phyloP scores from a whole-genome alignment of 1,140 invertebrate genomes.

The Hyposmocoma kahamanoa region DNA sequence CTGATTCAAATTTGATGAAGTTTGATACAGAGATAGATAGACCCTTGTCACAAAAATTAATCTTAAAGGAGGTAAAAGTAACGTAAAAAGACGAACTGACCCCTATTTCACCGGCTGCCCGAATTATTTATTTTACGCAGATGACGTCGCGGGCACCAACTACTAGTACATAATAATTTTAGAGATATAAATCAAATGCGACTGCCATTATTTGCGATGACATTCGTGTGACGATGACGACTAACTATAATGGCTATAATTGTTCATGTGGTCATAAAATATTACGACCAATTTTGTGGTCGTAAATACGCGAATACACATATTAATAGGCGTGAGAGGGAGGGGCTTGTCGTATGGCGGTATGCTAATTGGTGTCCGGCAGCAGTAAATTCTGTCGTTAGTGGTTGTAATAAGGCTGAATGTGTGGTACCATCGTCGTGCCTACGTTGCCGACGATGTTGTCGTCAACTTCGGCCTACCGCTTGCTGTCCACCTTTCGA shows the following conservation, averaged over 20 bases:
- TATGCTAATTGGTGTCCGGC: conserved; percentile 36
- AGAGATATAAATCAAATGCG: conserved; percentile 9
- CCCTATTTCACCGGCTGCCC: too few relatives aligned
- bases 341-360: conserved; percentile 17
- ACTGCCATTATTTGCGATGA: background rate
- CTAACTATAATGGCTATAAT: conserved; percentile 17
- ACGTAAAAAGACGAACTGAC: too few relatives aligned
- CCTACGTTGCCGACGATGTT: too few relatives aligned
- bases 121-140: too few relatives aligned
- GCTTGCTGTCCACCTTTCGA: too few relatives aligned
- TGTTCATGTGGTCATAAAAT: conserved; percentile 30
- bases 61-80: too few relatives aligned
- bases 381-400: conserved; percentile 27
- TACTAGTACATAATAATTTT: too few relatives aligned
- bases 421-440: background rate
- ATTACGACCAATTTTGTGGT: conserved; percentile 24
- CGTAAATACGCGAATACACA: conserved; percentile 24
- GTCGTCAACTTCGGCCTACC: too few relatives aligned
- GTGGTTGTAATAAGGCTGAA: conserved; percentile 26
- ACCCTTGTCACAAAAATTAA: too few relatives aligned
- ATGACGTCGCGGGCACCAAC: too few relatives aligned
- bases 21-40: too few relatives aligned
- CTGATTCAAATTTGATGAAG: too few relatives aligned
- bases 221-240: conserved; percentile 4
- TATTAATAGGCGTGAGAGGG: conserved; percentile 6